Conservation (phyloP, 2,113 vertebrate species). For the Verasper variegatus region DNA sequence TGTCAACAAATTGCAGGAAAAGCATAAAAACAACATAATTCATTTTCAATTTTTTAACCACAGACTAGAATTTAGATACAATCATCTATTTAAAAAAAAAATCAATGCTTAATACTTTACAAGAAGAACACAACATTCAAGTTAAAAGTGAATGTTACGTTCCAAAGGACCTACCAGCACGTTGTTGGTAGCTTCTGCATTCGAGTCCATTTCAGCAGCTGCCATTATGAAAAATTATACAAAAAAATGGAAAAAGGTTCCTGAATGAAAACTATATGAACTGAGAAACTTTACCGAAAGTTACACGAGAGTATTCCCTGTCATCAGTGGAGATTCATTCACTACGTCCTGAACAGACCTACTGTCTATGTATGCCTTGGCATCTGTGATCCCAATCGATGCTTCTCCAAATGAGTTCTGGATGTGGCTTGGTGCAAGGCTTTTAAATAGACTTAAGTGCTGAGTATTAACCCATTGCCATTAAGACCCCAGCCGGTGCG, state of each 20-base stretch:
- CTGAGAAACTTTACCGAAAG: background rate
- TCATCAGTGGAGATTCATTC: background rate
- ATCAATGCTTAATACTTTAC: background rate
- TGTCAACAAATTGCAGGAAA: background rate
- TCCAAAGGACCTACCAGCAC: conserved; percentile 47
- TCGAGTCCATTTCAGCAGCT: conserved; percentile 41
- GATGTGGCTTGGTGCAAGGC: conserved; percentile 45
- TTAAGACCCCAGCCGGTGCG: conserved; percentile 58
- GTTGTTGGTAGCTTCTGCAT: conserved; percentile 27
- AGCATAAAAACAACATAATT: background rate
- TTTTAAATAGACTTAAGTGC: conserved; percentile 77
- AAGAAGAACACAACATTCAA: too few relatives aligned
- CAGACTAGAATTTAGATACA: background rate
- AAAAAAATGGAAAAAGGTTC: background rate
- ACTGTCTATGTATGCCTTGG: background rate
- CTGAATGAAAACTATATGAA: background rate
- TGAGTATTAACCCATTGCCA: conserved; percentile 65
- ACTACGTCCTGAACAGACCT: background rate
- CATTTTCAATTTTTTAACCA: too few relatives aligned
- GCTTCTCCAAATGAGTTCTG: conserved; percentile 32
- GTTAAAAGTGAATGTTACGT: background rate
- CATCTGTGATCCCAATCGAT: conserved; percentile 33
- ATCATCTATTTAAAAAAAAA: background rate
- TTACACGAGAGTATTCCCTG: background rate
- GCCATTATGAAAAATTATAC: conserved; percentile 30